phyloP scores from a whole-genome alignment of 30 jellyfish, hydroid and myxozoan species.

The Hydra vulgaris region DNA sequence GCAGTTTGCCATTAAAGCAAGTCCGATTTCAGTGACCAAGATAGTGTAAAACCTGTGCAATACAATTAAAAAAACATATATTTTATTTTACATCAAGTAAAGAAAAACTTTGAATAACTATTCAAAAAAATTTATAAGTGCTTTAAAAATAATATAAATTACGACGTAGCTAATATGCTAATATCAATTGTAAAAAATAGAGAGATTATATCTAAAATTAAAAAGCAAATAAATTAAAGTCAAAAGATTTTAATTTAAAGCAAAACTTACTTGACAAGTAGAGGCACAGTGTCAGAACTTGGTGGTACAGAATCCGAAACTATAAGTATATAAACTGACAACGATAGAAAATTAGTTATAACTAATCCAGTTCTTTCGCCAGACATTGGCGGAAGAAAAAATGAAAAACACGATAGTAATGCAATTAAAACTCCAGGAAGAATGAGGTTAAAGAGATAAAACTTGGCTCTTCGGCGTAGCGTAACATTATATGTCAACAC shows the following conservation, averaged over 20 bases:
- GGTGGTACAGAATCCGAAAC: conserved; percentile 77
- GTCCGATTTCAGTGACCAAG: conserved; percentile 58
- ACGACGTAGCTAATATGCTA: too few species aligned
- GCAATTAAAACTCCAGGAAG: conserved; percentile 72
- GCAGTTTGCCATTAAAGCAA: conserved; percentile 62
- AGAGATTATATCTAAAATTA: too few species aligned
- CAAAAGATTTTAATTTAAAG: too few species aligned
- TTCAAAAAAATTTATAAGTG: too few species aligned
- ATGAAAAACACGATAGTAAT: conserved; percentile 54
- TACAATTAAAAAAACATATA: background rate
- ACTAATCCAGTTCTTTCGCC: conserved; percentile 79
- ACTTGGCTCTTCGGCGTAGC: conserved; percentile 50
- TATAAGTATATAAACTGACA: conserved; percentile 65
- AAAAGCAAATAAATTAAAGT: too few species aligned
- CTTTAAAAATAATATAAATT: too few species aligned
- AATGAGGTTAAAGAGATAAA: conserved; percentile 51
- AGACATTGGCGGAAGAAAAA: conserved; percentile 62
- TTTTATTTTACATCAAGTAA: background rate
- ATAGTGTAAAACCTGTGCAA: conserved; percentile 46
- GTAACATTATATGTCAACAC: conserved; percentile 39
- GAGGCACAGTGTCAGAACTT: conserved; percentile 65
- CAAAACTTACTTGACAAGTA: conserved; percentile 32
- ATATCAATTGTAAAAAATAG: too few species aligned
- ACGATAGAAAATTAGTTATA: conserved; percentile 68
- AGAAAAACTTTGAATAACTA: too few species aligned